phyloP scores from a whole-genome alignment of 2,888 invertebrate species.

The Itoplectis maculator region DNA sequence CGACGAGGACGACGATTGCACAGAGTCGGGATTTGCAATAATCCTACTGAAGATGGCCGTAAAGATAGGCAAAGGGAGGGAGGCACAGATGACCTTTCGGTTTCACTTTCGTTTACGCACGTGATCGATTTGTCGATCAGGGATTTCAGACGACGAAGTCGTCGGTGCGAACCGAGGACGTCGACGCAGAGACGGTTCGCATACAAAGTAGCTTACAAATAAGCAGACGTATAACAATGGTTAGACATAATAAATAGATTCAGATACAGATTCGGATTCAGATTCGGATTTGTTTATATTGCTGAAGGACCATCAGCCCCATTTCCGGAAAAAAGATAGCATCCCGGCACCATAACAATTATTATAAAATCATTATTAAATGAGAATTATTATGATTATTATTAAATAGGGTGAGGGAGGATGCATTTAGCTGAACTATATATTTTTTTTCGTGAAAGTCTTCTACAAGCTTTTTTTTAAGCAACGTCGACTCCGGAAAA shows the following conservation, averaged over 20 bases:
- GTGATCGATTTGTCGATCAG: constrained; percentile 32
- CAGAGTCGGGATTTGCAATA: not conserved
- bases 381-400: too few species aligned
- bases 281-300: too few species aligned
- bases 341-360: too few species aligned
- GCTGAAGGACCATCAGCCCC: too few species aligned
- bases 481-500: too few species aligned
- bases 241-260: not conserved
- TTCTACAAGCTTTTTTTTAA: too few species aligned
- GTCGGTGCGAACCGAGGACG: not conserved
- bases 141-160: not conserved
- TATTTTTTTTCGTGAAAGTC: too few species aligned
- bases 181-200: not conserved
- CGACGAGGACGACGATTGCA: not conserved
- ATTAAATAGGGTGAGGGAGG: too few species aligned
- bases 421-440: too few species aligned
- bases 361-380: too few species aligned
- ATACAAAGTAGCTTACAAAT: not conserved
- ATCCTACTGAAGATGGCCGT: not conserved
- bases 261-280: too few species aligned
- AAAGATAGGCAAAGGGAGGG: not conserved
- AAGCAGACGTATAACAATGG: not conserved
- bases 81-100: constrained; percentile 39
- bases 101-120: constrained; percentile 56
- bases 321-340: too few species aligned